Base-by-base conservation (phyloP, 2,113 vertebrate species). In the Bubo scandiacus region DNA sequence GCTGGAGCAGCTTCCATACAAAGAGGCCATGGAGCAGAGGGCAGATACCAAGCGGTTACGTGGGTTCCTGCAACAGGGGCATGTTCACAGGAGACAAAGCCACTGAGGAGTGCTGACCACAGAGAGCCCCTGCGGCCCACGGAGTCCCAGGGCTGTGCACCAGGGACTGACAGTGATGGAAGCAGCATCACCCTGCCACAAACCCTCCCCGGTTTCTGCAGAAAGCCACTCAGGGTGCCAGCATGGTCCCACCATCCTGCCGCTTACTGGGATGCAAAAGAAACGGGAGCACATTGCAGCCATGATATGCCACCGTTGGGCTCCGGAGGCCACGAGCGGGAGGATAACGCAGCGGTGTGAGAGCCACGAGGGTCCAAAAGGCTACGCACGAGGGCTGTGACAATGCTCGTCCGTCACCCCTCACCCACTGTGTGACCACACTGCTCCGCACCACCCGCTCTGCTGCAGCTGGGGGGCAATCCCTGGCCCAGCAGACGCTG, bases 341-440 rank as follows among this genome's bases (percentile, higher is more conserved):
- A 57, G 32, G 54, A 16, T 34, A 67, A 75, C 4, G 9, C 32
- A 54, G 66, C 0, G 1, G 12, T 2, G 1, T 16, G 43, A 79
- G 63, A 70, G 11, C 19, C 61, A n/a, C 0, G 4, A 10, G 34
- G 43, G 57, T 10, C 54, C 61, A 22, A 47, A 70, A 29, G 25
- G 30, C 54, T 49, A 5, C 0, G 0, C 6, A 21, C 1, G 4
- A 0, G 1, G 42, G 45, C 42, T 62, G 19, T 45, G 63, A 70
- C 38, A 47, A 45, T 1, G 2, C 47, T 61, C 22, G 36, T 17
- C 16, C 1, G 2, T 17, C 26, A 87, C 21, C 25, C 21, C 16
- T 49, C 36, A 58, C 3, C 7, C 63, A 58, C 0, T 1, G 12
- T 3, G 47, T 25, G 36, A 45, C 52, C 47, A 7, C 21, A 40